These are phyloP conservation scores for Upupa epops DNA, from an alignment of 2,113 vertebrate species.

Conservation along the genomic window DNA sequence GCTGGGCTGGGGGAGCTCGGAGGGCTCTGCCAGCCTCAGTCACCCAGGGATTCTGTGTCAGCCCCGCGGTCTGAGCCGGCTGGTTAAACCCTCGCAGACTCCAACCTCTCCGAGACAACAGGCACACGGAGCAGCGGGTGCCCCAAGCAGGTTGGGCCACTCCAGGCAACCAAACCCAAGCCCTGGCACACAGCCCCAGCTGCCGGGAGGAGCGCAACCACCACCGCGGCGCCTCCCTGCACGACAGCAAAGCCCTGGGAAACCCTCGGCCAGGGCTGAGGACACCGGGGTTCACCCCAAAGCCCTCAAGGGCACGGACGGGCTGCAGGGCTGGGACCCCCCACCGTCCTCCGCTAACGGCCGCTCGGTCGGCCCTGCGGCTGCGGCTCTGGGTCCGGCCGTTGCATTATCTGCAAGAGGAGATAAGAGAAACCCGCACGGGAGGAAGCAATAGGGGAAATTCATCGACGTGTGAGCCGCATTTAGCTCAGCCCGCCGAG, in stretches of 20 bases:
- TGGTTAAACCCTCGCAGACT: neutral
- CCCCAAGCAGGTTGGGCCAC: neutral
- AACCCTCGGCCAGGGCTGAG: neutral
- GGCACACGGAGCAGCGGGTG: neutral
- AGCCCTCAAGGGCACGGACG: accelerated
- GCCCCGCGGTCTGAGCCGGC: too few relatives aligned
- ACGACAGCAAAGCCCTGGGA: neutral
- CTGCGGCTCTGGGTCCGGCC: neutral
- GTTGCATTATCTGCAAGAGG: neutral
- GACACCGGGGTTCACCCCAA: neutral
- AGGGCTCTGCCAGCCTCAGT: too few relatives aligned
- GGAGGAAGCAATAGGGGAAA: neutral
- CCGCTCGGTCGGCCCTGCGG: accelerated
- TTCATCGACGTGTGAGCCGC: neutral
- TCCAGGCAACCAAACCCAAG: neutral
- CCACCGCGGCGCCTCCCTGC: neutral
- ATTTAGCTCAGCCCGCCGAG: neutral
- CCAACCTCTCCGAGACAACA: accelerated
- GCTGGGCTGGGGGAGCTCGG: too few relatives aligned
- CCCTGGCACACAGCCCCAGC: neutral
- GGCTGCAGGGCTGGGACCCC: accelerated
- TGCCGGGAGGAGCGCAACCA: neutral
- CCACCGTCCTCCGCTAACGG: accelerated
- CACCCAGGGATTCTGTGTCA: too few relatives aligned
- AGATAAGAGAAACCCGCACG: neutral